Base-by-base conservation (phyloP, 2,888 invertebrate genomes). In the Lasioglossum villosulum region DNA sequence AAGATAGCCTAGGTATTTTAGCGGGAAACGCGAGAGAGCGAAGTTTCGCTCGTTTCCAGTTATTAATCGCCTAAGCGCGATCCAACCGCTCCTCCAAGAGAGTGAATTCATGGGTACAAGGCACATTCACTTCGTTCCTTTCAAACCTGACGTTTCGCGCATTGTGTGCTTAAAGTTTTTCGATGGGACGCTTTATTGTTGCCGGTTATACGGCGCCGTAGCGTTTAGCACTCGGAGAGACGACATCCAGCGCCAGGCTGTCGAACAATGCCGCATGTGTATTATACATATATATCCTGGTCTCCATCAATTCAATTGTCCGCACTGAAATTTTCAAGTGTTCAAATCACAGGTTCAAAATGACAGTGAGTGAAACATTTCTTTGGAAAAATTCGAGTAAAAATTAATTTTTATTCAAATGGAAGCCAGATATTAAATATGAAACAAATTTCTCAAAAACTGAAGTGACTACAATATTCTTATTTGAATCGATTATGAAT, bases 1-100 rank as follows among this genome's bases (percentile, higher is more conserved):
- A 63, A 78, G 75, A 84, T 78, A 63, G 71, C 79, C 59, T 27
- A 19, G 86, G 86, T 86, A 71, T 75, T 86, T 82, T 78, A 34
- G n/a, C 34, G 30, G 34, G 75, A 75, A 45, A 72, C 71, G 30
- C 48, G 39, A 48, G 39, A 66, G 56, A 76, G 63, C 75, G 74
- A 79, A 78, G 59, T 86, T 86, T 75, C 72, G 19, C 86, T 77
- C 70, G 81, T 74, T 82, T 74, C 72, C 52, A n/a, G 39, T 19
- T 70, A 68, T 86, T 86, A 86, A 80, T 74, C 63, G 78, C 14
- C 66, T 30, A 39, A 48, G 73, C 75, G 59, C 75, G 73, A 74
- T 80, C 34, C 83, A 59, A 37, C 39, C 56, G 66, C 42, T 45
- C 52, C 77, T 19, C 30, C 45, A 27, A 14, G 23, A 19, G 6